Percentiles rank a stretch among this genome's conserved stretches.
These are phyloP conservation scores for Anthoptus insignis DNA, from an alignment of 2,888 invertebrate genomes.

Conservation along the genomic window DNA sequence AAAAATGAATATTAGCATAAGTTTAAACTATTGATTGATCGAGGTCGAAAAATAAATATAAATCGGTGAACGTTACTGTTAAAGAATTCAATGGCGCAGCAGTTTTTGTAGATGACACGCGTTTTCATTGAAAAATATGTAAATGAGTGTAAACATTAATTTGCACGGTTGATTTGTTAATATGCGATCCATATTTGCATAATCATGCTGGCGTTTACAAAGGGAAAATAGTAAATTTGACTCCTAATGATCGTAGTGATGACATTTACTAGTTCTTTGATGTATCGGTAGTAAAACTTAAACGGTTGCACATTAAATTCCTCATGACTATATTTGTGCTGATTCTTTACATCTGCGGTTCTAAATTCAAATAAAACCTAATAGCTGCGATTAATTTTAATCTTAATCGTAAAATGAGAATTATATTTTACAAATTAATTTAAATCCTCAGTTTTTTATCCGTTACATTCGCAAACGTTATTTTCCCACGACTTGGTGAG, in stretches of 20 bases:
- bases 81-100: constrained; percentile 68
- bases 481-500: constrained; percentile 66
- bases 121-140: constrained; percentile 78
- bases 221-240: constrained; percentile 54
- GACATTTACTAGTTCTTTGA: constrained; percentile 79
- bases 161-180: constrained; percentile 86
- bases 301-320: constrained; percentile 62
- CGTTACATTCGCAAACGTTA: background rate
- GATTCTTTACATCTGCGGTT: constrained; percentile 68
- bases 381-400: constrained; percentile 47
- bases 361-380: constrained; percentile 53
- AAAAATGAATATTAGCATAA: constrained; percentile 71
- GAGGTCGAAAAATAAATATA: constrained; percentile 76
- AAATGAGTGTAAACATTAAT: constrained; percentile 83
- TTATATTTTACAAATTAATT: constrained; percentile 18
- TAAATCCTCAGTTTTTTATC: constrained; percentile 10
- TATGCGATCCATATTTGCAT: constrained; percentile 74
- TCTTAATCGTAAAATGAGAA: constrained; percentile 37
- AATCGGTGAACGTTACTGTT: constrained; percentile 56
- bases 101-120: constrained; percentile 70
- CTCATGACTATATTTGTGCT: constrained; percentile 63
- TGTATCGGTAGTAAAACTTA: constrained; percentile 74
- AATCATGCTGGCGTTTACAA: constrained; percentile 64
- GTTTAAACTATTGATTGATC: constrained; percentile 74
- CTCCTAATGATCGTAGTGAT: constrained; percentile 65